phyloP scores from a whole-genome alignment of 2,797 vertebrate genomes.

The Manis crassicaudata region DNA sequence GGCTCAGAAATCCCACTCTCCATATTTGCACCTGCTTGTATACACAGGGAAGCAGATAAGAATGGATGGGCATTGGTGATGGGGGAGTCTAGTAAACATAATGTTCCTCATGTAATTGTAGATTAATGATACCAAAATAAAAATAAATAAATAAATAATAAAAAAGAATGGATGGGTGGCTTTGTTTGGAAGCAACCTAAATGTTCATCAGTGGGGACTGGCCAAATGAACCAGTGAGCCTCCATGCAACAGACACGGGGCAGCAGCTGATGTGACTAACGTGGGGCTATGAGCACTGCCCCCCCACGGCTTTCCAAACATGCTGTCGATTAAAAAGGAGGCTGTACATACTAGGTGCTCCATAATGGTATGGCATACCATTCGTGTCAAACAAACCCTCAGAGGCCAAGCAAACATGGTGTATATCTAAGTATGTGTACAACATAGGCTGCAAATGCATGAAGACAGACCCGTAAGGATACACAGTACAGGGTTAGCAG shows the following conservation, averaged over 20 bases:
- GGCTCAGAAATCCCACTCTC: background rate
- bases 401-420: background rate
- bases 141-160: too few species aligned
- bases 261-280: background rate
- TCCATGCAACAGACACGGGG: background rate
- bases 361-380: background rate
- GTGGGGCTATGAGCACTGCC: background rate
- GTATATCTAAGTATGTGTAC: background rate
- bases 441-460: background rate
- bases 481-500: rapidly evolving
- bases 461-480: background rate
- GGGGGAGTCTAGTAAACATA: too few species aligned
- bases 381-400: too few species aligned
- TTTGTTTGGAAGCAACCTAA: background rate
- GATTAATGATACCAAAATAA: too few species aligned
- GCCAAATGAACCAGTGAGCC: background rate
- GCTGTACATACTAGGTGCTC: background rate
- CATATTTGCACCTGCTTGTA: background rate
- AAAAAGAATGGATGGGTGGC: background rate
- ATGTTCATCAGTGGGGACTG: background rate
- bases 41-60: background rate
- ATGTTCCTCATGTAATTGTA: too few species aligned
- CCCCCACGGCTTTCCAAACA: background rate
- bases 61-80: background rate
- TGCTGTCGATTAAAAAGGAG: background rate